Base-by-base conservation (phyloP, 2,113 vertebrate genomes). In the Ciconia boyciana region DNA sequence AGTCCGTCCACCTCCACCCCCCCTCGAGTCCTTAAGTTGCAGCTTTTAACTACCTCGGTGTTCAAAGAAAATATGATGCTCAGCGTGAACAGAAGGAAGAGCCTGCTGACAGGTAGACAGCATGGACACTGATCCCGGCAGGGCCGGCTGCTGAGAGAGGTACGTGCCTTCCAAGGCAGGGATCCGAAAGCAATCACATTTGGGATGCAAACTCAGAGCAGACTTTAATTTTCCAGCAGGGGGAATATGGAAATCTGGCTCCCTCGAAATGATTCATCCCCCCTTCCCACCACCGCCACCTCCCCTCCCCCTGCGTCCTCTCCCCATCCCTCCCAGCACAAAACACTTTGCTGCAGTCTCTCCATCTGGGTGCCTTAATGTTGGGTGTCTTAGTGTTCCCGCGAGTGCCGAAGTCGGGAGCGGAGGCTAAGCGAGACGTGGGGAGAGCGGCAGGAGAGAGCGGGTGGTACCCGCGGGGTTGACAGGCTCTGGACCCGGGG, bases 101-200 rank as follows among this genome's bases (percentile, higher is more conserved):
- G 74, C 86, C 82, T 19, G 94, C 94, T 89, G 95, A 15, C 95
- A 92, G 96, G 95, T 32, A 82, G 91, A 39, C 93, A 66, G 93
- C 93, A 82, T 19, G 93, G 95, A 68, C 91, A 54, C 92, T 60
- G 95, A 91, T 24, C 86, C 74, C 11, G 66, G 90, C 95, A 97
- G 93, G 90, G 87, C 93, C 6, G 92, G 89, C 97, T 95, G 96
- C 96, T 93, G 85, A 95, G 39, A 94, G 88, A 97, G 97, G 96
- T 96, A 96, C 43, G 95, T 90, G 90, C 80, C 81, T 87, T 68
- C 91, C 94, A 74, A 91, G 95, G 93, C 95, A 71, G 81, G 61
- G 86, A 74, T 60, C 86, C 18, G 10, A 46, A 49, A 94, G 79
- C 87, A 36, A 80, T 71, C 65, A 13, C 68, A 19, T 94, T 96